Base-by-base conservation (phyloP, 1,140 invertebrate species). In the Holotrichia oblita region DNA sequence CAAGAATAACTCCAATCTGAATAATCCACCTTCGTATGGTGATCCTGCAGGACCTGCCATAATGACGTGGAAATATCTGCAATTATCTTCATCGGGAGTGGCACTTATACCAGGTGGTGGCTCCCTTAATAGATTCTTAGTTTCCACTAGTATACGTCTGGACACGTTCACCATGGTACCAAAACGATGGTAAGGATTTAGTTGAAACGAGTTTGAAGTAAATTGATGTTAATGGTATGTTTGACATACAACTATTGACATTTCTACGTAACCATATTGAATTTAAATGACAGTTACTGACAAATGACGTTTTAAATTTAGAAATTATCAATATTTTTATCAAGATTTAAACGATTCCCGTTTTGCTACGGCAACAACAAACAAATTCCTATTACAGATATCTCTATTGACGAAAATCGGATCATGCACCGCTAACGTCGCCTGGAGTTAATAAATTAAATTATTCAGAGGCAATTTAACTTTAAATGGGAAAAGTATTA, bases 21-120 rank as follows among this genome's bases (percentile, higher is more conserved):
- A 95, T n/a, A 91, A 87, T 55, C 93, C 93, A 44, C 92, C 91
- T 86, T 94, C 93, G 87, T 94, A 94, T 24, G 94, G 94, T 48
- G 91, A 92, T 22, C 87, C 88, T 80, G 87, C 85, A 34, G 89
- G 89, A 89, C 93, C 94, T 77, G 90, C 89, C 82, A 94, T 92
- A 24, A 92, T 89, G 40, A 95, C 93, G 86, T 95, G 92, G 85
- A 94, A 94, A 88, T 94, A 94, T 83, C 93, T 85, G 48, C 92
- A 93, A 88, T 95, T 95, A 42, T 84, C 85, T 80, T 94, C 93
- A 88, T 95, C 93, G 69, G 93, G 93, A 79, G 89, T 87, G 10
- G 93, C 94, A 80, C 88, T 90, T 77, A 95, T 95, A 4, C 93
- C 93, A 6, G 92, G 91, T 9, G 95, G 93, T 74, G 94, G 93